Evolutionary conservation across 2,888 invertebrate genomes (phyloP).

Genomic region (Aporophyla lueneburgensis): DNA sequence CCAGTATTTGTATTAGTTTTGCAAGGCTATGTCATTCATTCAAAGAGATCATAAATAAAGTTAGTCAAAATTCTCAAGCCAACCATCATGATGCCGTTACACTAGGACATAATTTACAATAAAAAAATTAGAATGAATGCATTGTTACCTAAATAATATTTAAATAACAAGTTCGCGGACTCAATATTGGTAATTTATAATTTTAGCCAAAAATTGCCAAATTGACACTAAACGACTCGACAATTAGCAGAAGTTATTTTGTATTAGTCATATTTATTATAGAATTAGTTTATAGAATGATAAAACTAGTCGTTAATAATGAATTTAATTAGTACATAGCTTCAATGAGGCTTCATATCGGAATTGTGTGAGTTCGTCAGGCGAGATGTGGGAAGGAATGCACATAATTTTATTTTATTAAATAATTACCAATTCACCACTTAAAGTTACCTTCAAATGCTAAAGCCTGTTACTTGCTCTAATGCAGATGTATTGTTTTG

Average conservation of each 20-base stretch:
- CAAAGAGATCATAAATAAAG: constrained; percentile 2
- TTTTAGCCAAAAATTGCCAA: constrained; percentile 90
- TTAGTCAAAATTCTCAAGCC: not conserved
- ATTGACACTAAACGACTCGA: constrained; percentile 80
- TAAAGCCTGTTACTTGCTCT: constrained; percentile 34
- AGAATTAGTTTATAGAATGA: constrained; percentile 74
- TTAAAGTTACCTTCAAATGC: constrained; percentile 29
- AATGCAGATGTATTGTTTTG: constrained; percentile 35
- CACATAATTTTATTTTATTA: not conserved
- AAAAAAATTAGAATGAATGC: constrained; percentile 8
- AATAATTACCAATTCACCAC: constrained; percentile 31
- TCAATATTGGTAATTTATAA: constrained; percentile 75
- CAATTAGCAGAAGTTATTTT: constrained; percentile 77
- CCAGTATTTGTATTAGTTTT: constrained; percentile 43
- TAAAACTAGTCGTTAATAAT: constrained; percentile 79
- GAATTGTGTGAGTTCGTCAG: constrained; percentile 57
- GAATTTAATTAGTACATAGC: constrained; percentile 69
- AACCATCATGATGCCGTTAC: constrained; percentile 3
- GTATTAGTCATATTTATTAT: constrained; percentile 77
- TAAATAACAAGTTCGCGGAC: constrained; percentile 19
- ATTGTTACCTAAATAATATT: constrained; percentile 31
- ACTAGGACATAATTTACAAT: constrained; percentile 3
- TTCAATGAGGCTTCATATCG: constrained; percentile 80
- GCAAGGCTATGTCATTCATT: constrained; percentile 43
- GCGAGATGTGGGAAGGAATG: constrained; percentile 24